Evolutionary conservation across 2,888 invertebrate genomes (phyloP), one percentile per base, ranked within the genome.

Genomic region (Mythimna vitellina): DNA sequence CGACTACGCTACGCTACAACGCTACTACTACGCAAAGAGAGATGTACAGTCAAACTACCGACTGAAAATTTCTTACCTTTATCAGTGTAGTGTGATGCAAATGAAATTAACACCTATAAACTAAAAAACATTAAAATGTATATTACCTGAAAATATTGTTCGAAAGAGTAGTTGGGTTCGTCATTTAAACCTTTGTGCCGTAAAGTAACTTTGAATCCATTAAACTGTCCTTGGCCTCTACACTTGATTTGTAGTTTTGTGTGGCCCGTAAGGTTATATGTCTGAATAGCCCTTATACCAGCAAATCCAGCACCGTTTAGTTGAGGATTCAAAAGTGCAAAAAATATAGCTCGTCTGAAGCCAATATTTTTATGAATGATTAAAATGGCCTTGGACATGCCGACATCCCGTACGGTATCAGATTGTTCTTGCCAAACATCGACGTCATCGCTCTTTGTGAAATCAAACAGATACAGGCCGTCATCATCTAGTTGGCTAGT

Each of bases 291-390:
- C 76, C 97, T 90, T 76, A 97, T 95, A 17, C 97, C 97, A 46
- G 97, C 97, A 89, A 97, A 97, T 1, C 97, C 97, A 32, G 97
- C 97, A 0, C 97, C 97, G 81, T 97, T 97, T 12, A 96, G 94
- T 91, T 97, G 97, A 6, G 97, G 97, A 87, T 97, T 97, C 32
- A 97, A 87, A 63, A 97, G 90, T 5, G 97, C 96, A 84, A 97
- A 97, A 83, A 97, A 97, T 84, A 97, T 93, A 0, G 97, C 97
- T 88, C 97, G 91, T 87, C 97, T 96, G 80, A 97, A 97, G 49
- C 96, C 90, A 79, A 94, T 92, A 61, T 97, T 97, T 84, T 96
- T 96, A 86, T 97, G 97, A 46, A 97, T 90, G 9, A 95, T 94
- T 46, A 97, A 86, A 14, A 94, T 92, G 3, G 97, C 97, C 90